Evolutionary conservation across 2,797 vertebrate species (phyloP).

Genomic region (Rhinatrema bivittatum): DNA sequence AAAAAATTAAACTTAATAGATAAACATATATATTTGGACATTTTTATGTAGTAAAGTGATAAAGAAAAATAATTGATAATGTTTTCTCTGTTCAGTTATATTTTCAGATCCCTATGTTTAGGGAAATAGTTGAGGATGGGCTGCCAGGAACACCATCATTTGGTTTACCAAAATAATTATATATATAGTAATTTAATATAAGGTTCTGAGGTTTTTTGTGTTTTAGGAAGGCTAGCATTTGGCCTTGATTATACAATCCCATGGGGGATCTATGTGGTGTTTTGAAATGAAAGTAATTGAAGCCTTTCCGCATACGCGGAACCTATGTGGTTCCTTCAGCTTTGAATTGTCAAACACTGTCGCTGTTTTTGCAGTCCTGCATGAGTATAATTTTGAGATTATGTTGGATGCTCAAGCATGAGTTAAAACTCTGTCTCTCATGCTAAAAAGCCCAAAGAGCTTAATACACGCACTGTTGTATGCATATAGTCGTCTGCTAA

Average conservation of each 20-base stretch:
- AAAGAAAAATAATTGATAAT: too few species aligned
- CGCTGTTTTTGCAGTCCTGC: constrained; percentile 13
- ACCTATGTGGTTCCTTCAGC: constrained; percentile 18
- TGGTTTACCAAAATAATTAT: constrained; percentile 51
- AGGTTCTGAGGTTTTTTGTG: constrained; percentile 36
- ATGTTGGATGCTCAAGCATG: constrained; percentile 2
- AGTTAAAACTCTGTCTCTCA: not conserved
- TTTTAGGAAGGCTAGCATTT: constrained; percentile 48
- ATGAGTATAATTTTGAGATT: constrained; percentile 6
- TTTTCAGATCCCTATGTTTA: constrained; percentile 38
- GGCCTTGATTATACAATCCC: constrained; percentile 24
- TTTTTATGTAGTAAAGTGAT: too few species aligned
- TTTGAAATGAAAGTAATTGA: constrained; percentile 26
- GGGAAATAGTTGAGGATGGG: constrained; percentile 31
- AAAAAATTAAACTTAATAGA: too few species aligned
- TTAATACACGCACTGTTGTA: constrained; percentile 27
- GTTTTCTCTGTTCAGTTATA: too few species aligned
- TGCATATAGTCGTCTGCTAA: constrained; percentile 3
- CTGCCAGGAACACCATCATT: constrained; percentile 49
- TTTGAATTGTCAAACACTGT: constrained; percentile 17
- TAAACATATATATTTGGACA: too few species aligned
- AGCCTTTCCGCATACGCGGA: constrained; percentile 18
- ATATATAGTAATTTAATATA: constrained; percentile 50
- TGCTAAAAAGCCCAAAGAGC: constrained; percentile 8
- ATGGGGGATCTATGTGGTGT: constrained; percentile 16